Percentiles rank a stretch among this genome's conserved stretches.
These are phyloP conservation scores for Leuctra nigra DNA, from an alignment of 2,888 invertebrate genomes.

Conservation along the genomic window DNA sequence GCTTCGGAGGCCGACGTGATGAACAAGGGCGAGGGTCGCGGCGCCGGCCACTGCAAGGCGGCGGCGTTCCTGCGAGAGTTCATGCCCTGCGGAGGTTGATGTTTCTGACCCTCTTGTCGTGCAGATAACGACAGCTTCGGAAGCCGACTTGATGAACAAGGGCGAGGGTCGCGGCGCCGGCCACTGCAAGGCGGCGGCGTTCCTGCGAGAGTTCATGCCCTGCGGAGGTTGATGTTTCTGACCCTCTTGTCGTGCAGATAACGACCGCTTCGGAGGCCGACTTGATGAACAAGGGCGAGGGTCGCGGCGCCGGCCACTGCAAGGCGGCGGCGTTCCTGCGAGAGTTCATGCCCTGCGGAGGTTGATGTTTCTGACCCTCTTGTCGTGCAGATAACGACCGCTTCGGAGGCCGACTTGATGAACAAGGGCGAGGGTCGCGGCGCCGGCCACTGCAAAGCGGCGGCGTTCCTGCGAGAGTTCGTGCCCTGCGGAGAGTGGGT, in stretches of 20 bases:
- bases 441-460: constrained; percentile 65
- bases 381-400: constrained; percentile 10
- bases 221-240: no score
- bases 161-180: constrained; percentile 54
- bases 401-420: constrained; percentile 52
- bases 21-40: no score
- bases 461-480: constrained; percentile 68
- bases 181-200: constrained; percentile 66
- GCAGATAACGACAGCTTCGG: not conserved
- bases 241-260: no score
- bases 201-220: constrained; percentile 61
- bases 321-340: constrained; percentile 67
- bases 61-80: no score
- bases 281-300: constrained; percentile 56
- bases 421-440: constrained; percentile 54
- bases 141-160: constrained; percentile 62
- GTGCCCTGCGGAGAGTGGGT: constrained; percentile 57
- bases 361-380: no score
- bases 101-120: no score
- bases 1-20: no score
- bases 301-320: constrained; percentile 56
- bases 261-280: constrained; percentile 44
- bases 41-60: no score
- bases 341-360: constrained; percentile 57
- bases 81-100: no score